Percentiles rank a stretch among this genome's conserved stretches.
These are phyloP conservation scores for Thysanoteuthis rhombus DNA, from an alignment of 2,888 invertebrate species.

Conservation along the genomic window DNA sequence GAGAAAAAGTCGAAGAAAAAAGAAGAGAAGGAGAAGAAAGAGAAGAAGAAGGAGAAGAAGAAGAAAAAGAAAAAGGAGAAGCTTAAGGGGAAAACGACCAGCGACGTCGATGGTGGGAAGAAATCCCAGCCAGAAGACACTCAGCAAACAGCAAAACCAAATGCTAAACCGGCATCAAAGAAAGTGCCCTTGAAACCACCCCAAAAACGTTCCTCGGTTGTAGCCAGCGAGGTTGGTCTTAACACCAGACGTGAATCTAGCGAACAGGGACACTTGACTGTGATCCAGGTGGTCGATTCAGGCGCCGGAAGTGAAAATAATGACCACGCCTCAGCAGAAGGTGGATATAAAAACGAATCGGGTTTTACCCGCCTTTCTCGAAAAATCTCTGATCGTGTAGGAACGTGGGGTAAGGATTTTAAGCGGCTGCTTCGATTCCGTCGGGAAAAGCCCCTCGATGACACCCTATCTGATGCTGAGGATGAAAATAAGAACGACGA, in stretches of 20 bases:
- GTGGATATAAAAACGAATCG: not conserved
- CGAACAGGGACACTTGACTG: not conserved
- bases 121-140: not conserved
- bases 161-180: not conserved
- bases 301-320: not conserved
- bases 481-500: not conserved
- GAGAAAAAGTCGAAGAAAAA: not conserved
- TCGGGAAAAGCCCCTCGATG: not conserved
- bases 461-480: not conserved
- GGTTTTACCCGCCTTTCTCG: not conserved
- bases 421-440: not conserved
- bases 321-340: not conserved
- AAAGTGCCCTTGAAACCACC: not conserved
- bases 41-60: not conserved
- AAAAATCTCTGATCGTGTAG: not conserved
- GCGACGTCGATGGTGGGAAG: not conserved
- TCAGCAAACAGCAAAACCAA: not conserved
- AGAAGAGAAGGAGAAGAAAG: not conserved
- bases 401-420: constrained; percentile 18
- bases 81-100: not conserved
- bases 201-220: not conserved
- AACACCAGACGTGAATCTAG: no score
- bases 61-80: not conserved
- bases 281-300: not conserved
- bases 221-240: not conserved